Evolutionary conservation across 2,888 invertebrate species (phyloP), one percentile per base, ranked within the genome.

Genomic region (Busseola fusca): DNA sequence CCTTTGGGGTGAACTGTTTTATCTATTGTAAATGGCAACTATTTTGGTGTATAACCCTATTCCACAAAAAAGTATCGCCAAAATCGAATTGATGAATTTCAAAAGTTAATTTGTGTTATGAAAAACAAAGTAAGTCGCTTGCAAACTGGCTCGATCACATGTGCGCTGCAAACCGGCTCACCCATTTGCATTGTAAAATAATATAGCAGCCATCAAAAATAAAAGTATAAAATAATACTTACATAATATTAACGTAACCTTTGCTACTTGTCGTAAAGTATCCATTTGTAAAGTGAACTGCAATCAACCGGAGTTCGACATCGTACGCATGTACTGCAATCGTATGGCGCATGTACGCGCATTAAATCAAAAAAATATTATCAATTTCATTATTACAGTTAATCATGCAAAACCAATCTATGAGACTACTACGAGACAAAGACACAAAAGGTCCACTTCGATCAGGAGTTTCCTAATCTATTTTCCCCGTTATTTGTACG

Each of bases 311-410:
- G 42, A 21, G 42, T 56, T 21, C 12, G 5, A 1, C 34, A 42
- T 30, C 42, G 25, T 42, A 16, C 6, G n/a, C n/a, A n/a, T n/a
- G n/a, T n/a, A n/a, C n/a, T n/a, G n/a, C n/a, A n/a, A n/a, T n/a
- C n/a, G n/a, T n/a, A n/a, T n/a, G n/a, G n/a, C n/a, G n/a, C 34
- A 34, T 21, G 37, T 64, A 16, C 45, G n/a, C 42, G 30, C 42
- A 69, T 56, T 45, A 21, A 21, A 34, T 34, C 42, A 25, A 25
- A 42, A 21, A 64, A 64, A 37, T 48, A 16, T 66, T 34, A 54
- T 66, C 67, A 45, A n/a, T 56, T 21, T 69, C 54, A 56, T 69
- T 69, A 69, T n/a, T 37, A 12, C 68, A 68, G 10, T 69, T 68
- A 34, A 45, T 69, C 68, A 37, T 7, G 56, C 68, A 37, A 45